Conservation (phyloP, 2,113 vertebrate species). For the Pomatorhinus ruficollis region DNA sequence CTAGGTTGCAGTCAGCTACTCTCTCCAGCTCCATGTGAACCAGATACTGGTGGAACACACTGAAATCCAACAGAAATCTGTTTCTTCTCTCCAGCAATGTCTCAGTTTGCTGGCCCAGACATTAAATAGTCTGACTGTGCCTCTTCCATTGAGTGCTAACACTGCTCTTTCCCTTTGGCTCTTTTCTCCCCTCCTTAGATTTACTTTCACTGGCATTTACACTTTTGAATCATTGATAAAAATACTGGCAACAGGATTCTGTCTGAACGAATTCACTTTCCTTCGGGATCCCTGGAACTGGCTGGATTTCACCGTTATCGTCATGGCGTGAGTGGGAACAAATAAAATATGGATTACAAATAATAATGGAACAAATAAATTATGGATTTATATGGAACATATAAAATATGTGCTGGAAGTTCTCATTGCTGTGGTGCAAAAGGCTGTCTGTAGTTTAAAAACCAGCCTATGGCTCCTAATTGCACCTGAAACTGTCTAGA, state of each 20-base stretch:
- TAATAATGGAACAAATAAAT: not conserved
- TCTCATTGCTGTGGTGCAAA: not conserved
- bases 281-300: constrained; percentile 97
- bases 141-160: not conserved
- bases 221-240: constrained; percentile 96
- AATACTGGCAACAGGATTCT: constrained; percentile 94
- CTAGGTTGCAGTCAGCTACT: not conserved
- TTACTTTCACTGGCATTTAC: constrained; percentile 93
- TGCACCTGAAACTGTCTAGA: not conserved
- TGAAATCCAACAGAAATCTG: not conserved
- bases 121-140: not conserved
- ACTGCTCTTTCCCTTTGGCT: not conserved
- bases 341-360: not conserved
- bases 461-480: not conserved
- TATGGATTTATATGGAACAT: not conserved
- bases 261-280: constrained; percentile 89
- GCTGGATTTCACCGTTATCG: constrained; percentile 92
- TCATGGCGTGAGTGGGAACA: constrained; percentile 88
- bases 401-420: not conserved
- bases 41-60: not conserved
- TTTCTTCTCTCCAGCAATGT: not conserved
- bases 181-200: constrained; percentile 72
- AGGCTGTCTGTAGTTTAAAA: not conserved
- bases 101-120: not conserved
- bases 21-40: not conserved